Evolutionary conservation across 2,797 vertebrate genomes (phyloP).

Genomic region (Chrysocyon brachyurus): DNA sequence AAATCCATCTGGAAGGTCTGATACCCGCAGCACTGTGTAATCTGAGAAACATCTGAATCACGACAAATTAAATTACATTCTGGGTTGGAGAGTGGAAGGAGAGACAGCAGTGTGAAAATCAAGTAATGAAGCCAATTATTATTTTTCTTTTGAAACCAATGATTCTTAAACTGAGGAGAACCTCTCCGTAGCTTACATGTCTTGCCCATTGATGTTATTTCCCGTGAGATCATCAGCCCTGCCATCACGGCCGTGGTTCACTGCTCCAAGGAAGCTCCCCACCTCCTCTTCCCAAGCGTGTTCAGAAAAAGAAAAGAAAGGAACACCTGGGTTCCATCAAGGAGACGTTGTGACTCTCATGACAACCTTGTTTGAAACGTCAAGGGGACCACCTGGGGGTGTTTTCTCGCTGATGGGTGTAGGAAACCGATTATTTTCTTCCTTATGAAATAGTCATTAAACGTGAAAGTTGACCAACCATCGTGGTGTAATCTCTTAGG

Average conservation of each 20-base stretch:
- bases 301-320: conserved; percentile 55
- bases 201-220: conserved; percentile 9
- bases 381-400: conserved; percentile 66
- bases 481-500: background rate
- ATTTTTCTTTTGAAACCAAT: conserved; percentile 14
- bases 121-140: conserved; percentile 69
- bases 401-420: conserved; percentile 49
- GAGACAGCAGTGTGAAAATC: conserved; percentile 54
- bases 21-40: background rate
- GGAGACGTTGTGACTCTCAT: conserved; percentile 59
- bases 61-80: conserved; percentile 60
- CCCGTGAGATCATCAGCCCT: background rate
- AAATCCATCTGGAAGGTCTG: background rate
- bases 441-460: conserved; percentile 71
- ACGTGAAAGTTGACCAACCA: conserved; percentile 24
- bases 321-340: conserved; percentile 77
- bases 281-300: background rate
- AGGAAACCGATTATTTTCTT: conserved; percentile 4
- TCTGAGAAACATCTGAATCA: conserved; percentile 54
- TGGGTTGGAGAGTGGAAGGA: conserved; percentile 1
- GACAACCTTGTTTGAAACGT: conserved; percentile 67
- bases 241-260: background rate
- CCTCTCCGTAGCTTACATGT: background rate
- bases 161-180: conserved; percentile 22
- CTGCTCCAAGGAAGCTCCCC: background rate